These are phyloP conservation scores for Eupithecia exiguata DNA, from an alignment of 2,888 invertebrate species.

Conservation along the genomic window DNA sequence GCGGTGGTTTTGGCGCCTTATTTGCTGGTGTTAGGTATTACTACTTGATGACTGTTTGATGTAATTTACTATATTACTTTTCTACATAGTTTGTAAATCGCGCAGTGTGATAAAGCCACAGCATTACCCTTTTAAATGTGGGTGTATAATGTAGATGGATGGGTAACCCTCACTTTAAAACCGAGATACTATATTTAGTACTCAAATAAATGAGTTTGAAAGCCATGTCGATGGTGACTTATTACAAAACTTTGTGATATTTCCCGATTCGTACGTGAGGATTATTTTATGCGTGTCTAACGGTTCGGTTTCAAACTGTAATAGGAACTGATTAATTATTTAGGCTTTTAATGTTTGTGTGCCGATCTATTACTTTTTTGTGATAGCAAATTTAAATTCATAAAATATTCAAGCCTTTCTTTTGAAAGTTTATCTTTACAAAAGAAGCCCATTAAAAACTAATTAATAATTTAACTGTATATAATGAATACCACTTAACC, in stretches of 20 bases:
- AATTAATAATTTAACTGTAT: neutral
- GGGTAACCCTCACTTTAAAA: neutral
- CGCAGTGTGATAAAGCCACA: neutral
- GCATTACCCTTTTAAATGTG: neutral
- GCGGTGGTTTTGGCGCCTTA: neutral
- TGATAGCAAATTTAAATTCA: neutral
- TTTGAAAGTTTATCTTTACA: neutral
- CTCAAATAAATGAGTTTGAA: neutral
- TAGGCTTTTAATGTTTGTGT: neutral
- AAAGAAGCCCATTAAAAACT: neutral
- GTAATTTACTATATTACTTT: neutral
- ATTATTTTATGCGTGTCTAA: neutral
- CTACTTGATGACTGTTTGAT: neutral
- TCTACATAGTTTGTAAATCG: neutral
- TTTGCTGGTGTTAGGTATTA: neutral
- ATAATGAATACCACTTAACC: slow-evolving; percentile 9
- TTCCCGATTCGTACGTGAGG: neutral
- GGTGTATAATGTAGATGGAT: neutral
- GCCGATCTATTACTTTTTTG: neutral
- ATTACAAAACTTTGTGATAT: neutral
- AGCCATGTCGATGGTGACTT: slow-evolving; percentile 2
- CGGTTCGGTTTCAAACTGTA: neutral
- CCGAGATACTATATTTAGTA: neutral
- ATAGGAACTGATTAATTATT: neutral
- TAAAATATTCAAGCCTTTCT: neutral